Base-by-base conservation (phyloP, 1,140 invertebrate genomes). In the Procambarus virginalis region DNA sequence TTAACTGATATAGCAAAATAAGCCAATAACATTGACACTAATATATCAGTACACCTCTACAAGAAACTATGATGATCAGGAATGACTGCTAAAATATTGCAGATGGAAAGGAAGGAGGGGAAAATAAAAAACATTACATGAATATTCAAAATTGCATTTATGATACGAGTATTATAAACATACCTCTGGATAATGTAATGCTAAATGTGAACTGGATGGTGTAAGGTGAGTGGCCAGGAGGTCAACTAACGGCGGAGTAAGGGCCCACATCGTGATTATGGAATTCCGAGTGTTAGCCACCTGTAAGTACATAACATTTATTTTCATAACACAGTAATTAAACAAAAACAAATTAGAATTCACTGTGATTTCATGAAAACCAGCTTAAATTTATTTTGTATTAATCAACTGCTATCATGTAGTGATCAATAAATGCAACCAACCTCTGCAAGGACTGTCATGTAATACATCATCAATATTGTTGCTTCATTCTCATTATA, bases 231-330 rank as follows among this genome's bases (percentile, higher is more conserved):
- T 95, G 20, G 96, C 96, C 34, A 99, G 94, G 14, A 99, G 93
- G 93, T 98, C 97, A 92, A 99, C 95, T 92, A 99, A 97, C 92
- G 96, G 97, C 0, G 98, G 98, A 93, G 97, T 96, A 46, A 99
- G 94, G 1, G 97, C 97, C 96, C 97, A 99, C 97, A 99, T 98
- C 9, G 97, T 97, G 84, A 98, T 97, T 64, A 98, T 97, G 0
- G 97, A 97, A 91, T 96, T 97, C 79, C 96, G 97, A 22, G 96
- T 96, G 94, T 97, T 97, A 3, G 97, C 97, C 95, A 92, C 80
- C 91, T 92, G 80, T 51, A 45, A 20, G 20, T 17, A 17, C 12
- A 17, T 20, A 20, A 17, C 10, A 6, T 1, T 64, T 5, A 17
- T 64, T 64, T 55, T 55, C 4, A 55, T 9, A 55, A 55, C 51